Conservation (phyloP, 2,888 invertebrate species). For the Rhodophaea formosa region DNA sequence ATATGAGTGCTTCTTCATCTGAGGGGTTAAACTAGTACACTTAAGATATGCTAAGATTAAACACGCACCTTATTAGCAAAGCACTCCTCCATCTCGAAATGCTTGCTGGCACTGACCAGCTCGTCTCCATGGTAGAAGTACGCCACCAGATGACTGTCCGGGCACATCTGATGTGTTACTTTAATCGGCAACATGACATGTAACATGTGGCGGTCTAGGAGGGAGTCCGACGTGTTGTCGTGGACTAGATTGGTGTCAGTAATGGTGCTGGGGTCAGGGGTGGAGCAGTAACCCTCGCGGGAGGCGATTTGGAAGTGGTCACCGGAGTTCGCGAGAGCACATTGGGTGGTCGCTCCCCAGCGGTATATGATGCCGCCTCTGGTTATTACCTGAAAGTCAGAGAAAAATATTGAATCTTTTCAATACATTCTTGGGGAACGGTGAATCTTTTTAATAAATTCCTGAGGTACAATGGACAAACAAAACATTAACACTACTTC, state of each 20-base stretch:
- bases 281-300: constrained; percentile 48
- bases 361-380: constrained; percentile 70
- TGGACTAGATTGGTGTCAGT: constrained; percentile 11
- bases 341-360: constrained; percentile 75
- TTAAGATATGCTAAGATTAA: background rate
- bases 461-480: no score
- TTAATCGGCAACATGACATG: constrained; percentile 67
- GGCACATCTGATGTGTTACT: constrained; percentile 75
- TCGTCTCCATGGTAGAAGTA: constrained; percentile 81
- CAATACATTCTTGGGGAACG: no score
- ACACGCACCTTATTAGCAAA: constrained; percentile 78
- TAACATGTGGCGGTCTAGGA: constrained; percentile 53
- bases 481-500: no score
- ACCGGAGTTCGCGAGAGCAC: constrained; percentile 50
- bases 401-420: background rate
- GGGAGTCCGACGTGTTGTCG: constrained; percentile 39
- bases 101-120: constrained; percentile 78
- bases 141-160: constrained; percentile 74
- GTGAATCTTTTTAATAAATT: no score
- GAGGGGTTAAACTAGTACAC: no score
- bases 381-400: constrained; percentile 59
- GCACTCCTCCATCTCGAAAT: constrained; percentile 79
- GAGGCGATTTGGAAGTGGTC: constrained; percentile 48
- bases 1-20: no score
- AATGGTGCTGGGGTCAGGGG: constrained; percentile 10